Evolutionary conservation across 2,797 vertebrate genomes (phyloP).

Genomic region (Australoheros facetus): DNA sequence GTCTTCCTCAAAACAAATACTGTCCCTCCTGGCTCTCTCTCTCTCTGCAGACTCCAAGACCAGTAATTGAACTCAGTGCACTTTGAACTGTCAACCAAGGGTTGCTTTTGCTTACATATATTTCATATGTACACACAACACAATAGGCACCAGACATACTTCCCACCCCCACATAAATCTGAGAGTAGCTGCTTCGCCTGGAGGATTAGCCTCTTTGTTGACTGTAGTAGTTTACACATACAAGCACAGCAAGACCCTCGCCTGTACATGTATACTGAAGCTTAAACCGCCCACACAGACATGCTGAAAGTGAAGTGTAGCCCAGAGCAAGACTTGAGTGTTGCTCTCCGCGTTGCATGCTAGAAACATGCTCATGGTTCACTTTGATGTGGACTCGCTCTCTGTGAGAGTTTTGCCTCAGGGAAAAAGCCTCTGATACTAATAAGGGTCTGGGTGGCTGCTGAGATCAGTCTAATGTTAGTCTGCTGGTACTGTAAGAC

Average conservation of each 20-base stretch:
- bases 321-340: constrained; percentile 51
- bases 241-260: constrained; percentile 42
- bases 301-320: constrained; percentile 40
- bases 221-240: constrained; percentile 58
- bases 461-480: constrained; percentile 42
- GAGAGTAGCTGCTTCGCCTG: constrained; percentile 55
- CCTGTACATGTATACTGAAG: constrained; percentile 56
- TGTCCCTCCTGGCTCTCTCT: background rate
- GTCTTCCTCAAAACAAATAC: constrained; percentile 25
- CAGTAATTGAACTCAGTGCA: constrained; percentile 47
- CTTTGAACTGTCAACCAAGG: constrained; percentile 44
- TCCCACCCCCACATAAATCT: constrained; percentile 57
- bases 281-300: constrained; percentile 68
- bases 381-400: constrained; percentile 73
- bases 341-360: constrained; percentile 31
- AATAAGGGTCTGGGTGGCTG: constrained; percentile 61
- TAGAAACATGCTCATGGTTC: constrained; percentile 10
- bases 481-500: background rate
- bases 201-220: constrained; percentile 74
- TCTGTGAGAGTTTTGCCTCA: constrained; percentile 40
- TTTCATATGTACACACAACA: constrained; percentile 25
- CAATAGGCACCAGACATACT: constrained; percentile 39
- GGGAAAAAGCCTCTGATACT: constrained; percentile 54
- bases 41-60: constrained; percentile 12
- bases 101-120: constrained; percentile 36